Base-by-base conservation (phyloP, 2,797 vertebrate genomes). In the Epinephelus awoara region DNA sequence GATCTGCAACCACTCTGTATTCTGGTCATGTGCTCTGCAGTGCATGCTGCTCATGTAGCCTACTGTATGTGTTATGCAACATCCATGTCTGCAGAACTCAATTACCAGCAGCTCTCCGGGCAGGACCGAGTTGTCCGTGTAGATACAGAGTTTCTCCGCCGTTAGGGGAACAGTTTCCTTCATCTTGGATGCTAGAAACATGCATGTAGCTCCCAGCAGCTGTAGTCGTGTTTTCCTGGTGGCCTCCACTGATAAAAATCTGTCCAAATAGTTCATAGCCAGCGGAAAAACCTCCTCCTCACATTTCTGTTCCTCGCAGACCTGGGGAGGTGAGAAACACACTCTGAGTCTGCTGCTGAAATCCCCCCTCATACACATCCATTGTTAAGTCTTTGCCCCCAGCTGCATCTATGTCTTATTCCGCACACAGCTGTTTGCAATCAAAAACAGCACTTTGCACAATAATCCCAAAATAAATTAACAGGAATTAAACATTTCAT, bases 151-250 rank as follows among this genome's bases (percentile, higher is more conserved):
- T 92, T 99, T 99, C 90, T 99, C 98, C 6, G 98, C 98, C 11
- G 98, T 99, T 88, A 99, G 90, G 66, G 98, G 98, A 77, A 98
- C 97, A 2, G 98, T 99, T 92, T 99, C 98, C 96, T 98, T 99
- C 98, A 99, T 99, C 95, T 99, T 99, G 61, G 98, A 99, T 74
- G 98, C 98, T 89, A 99, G 95, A 92, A 99, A 99, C 98, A 99
- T 99, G 93, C 98, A 99, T 51, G 97, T 95, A 61, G 98, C 98
- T 91, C 98, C 98, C 52, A 99, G 95, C 91, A 99, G 96, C 94
- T 99, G 98, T 82, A 99, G 95, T 74, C 96, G 93, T 79, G 94
- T 97, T 92, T 99, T 99, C 92, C 96, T 97, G 86, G 97, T 96
- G 75, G 96, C 95, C 92, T 98, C 97, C 70, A 99, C 96, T 25